A percentile compares a stretch with the other conserved stretches of the same genome.
Conservation (phyloP, 2,113 vertebrate species). For the Rutilus rutilus region DNA sequence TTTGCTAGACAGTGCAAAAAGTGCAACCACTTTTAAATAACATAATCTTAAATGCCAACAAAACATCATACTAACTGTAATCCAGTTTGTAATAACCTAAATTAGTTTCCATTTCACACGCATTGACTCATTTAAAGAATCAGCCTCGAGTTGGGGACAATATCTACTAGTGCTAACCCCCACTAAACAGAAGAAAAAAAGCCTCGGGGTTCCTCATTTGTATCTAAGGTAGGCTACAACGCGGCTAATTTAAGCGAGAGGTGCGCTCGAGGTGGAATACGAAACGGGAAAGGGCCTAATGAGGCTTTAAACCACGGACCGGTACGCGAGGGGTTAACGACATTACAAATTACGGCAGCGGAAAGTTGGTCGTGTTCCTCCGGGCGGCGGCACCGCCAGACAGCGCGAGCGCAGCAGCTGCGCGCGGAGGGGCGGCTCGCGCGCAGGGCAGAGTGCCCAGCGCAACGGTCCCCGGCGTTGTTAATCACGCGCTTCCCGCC, state of each 20-base stretch:
- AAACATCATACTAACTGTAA: slow-evolving; percentile 9
- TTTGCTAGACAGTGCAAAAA: neutral
- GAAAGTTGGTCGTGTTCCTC: slow-evolving; percentile 61
- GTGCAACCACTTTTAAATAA: slow-evolving; percentile 10
- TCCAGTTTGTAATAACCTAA: slow-evolving; percentile 21
- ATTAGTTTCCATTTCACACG: slow-evolving; percentile 31
- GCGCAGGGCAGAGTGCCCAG: slow-evolving; percentile 69
- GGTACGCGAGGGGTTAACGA: slow-evolving; percentile 64
- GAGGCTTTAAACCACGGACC: slow-evolving; percentile 50
- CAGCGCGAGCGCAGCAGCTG: slow-evolving; percentile 70
- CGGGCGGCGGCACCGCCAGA: slow-evolving; percentile 67
- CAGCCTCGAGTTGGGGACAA: slow-evolving; percentile 28
- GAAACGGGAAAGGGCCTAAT: slow-evolving; percentile 29
- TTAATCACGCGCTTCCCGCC: slow-evolving; percentile 87
- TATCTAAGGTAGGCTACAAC: slow-evolving; percentile 36
- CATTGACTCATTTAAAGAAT: slow-evolving; percentile 13
- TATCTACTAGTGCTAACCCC: slow-evolving; percentile 2
- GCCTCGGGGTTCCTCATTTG: slow-evolving; percentile 15
- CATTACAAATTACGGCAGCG: slow-evolving; percentile 59
- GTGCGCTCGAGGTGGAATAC: slow-evolving; percentile 21
- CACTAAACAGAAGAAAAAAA: neutral
- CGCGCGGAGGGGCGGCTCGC: slow-evolving; percentile 71
- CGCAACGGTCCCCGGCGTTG: slow-evolving; percentile 81
- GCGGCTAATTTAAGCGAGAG: slow-evolving; percentile 31
- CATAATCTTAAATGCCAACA: neutral